These are phyloP conservation scores for Norana najaformis DNA, from an alignment of 2,888 invertebrate genomes.

Conservation along the genomic window DNA sequence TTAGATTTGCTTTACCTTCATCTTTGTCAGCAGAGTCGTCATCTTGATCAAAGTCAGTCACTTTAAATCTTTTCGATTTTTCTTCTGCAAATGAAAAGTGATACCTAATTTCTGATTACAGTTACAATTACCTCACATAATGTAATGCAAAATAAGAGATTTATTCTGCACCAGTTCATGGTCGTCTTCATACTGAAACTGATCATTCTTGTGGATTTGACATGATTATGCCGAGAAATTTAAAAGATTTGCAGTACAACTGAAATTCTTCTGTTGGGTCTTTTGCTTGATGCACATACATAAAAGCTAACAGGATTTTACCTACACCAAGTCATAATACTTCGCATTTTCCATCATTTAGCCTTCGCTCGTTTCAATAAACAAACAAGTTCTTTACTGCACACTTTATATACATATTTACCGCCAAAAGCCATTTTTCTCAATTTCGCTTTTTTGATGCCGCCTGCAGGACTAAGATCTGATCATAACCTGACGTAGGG, in stretches of 20 bases:
- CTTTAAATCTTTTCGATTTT: not conserved
- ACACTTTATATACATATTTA: too few relatives aligned
- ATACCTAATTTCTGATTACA: too few relatives aligned
- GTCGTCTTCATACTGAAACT: not conserved
- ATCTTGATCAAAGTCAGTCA: not conserved
- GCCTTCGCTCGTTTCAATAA: too few relatives aligned
- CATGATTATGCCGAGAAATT: not conserved
- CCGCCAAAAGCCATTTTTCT: not conserved
- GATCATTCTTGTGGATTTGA: not conserved
- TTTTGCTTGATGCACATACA: not conserved
- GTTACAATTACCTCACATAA: too few relatives aligned
- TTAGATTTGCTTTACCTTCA: not conserved
- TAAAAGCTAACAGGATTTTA: too few relatives aligned
- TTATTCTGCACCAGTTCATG: not conserved
- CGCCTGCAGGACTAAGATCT: not conserved
- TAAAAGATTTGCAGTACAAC: too few relatives aligned
- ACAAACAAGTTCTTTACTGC: too few relatives aligned
- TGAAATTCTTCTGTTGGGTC: too few relatives aligned
- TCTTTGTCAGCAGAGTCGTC: conserved; percentile 1
- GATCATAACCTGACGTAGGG: not conserved
- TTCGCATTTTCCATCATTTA: too few relatives aligned
- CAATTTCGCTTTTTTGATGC: not conserved
- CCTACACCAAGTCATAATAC: too few relatives aligned
- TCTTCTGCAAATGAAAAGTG: not conserved
- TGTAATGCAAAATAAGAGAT: not conserved